Evolutionary conservation across 37 sponge, comb jelly and placozoan species (phyloP), one percentile per base, ranked within the genome.

Genomic region (Aphrocallistes beatrix): DNA sequence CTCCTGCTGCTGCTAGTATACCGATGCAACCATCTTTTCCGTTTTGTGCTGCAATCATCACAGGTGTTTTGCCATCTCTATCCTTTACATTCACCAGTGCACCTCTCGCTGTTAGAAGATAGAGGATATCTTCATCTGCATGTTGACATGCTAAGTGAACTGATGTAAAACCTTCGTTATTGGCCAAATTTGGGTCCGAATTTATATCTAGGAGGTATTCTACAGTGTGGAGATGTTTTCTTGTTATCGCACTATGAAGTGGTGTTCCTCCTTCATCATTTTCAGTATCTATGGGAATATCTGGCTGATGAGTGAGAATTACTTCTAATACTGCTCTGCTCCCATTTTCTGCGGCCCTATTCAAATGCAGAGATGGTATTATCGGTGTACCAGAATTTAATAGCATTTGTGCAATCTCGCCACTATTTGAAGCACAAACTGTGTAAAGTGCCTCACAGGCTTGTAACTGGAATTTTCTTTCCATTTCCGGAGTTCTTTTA

Each of bases 71-170:
- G 3, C 75, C 75, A 25, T 28, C n/a, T 25, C 34, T 3, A 19
- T 60, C 75, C n/a, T 30, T 60, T 19, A 30, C 75, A 60, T 60
- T 60, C 8, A 60, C 75, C 10, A 25, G 28, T 19, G 17, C 75
- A 60, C 34, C 34, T 60, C 75, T 60, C 34, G 75, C n/a, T 6
- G 75, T 60, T 19, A 60, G 75, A 60, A 60, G 75, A 60, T 60
- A 60, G 75, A 60, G 75, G n/a, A 60, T 28, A 13, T 28, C n/a
- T 28, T 60, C 75, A 60, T 60, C 75, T 25, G 75, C 75, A 60
- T 60, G n/a, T 60, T 60, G 75, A 60, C 75, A 60, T 60, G 75
- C 34, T 30, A 60, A 25, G 75, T 60, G 75, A 32, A 60, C 75
- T 32, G 75, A 32, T 25, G 10, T 60, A 30, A 25, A 60, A 25